phyloP scores from a whole-genome alignment of 2,888 invertebrate genomes.

The Oscheius myriophilus region DNA sequence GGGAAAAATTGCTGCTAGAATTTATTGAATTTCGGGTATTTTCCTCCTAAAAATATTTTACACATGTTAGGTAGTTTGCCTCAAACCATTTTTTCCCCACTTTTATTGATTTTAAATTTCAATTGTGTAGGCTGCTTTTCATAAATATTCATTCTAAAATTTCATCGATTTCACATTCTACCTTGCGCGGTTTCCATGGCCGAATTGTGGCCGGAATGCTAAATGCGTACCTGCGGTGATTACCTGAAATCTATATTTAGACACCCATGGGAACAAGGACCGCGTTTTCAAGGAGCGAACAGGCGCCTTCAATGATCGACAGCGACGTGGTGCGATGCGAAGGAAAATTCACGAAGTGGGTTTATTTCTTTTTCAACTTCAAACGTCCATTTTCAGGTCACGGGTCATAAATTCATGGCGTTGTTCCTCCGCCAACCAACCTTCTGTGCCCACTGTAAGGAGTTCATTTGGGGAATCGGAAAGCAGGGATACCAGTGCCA shows the following conservation, averaged over 20 bases:
- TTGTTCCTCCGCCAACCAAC: conserved; percentile 97
- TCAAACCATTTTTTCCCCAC: too few species aligned
- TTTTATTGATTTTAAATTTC: too few species aligned
- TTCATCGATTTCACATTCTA: too few species aligned
- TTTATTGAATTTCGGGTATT: too few species aligned
- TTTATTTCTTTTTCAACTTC: neutral
- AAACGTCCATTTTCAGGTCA: conserved; percentile 78
- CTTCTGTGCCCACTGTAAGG: conserved; percentile 98
- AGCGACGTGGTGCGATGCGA: conserved; percentile 95
- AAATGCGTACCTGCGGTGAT: neutral
- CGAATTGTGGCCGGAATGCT: too few species aligned
- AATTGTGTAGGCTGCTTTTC: too few species aligned
- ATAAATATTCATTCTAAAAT: too few species aligned
- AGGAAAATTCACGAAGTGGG: conserved; percentile 83
- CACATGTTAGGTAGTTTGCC: too few species aligned
- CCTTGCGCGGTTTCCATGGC: too few species aligned
- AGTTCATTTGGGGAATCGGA: conserved; percentile 89
- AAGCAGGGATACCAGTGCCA: conserved; percentile 76
- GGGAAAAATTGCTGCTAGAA: too few species aligned
- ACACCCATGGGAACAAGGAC: conserved; percentile 56
- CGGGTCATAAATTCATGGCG: conserved; percentile 99
- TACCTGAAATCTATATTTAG: conserved; percentile 13
- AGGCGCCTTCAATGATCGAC: conserved; percentile 83
- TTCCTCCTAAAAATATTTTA: too few species aligned
- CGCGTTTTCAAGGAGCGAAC: conserved; percentile 94